Evolutionary conservation across 2,888 invertebrate species (phyloP).

Genomic region (Callimorpha dominula): DNA sequence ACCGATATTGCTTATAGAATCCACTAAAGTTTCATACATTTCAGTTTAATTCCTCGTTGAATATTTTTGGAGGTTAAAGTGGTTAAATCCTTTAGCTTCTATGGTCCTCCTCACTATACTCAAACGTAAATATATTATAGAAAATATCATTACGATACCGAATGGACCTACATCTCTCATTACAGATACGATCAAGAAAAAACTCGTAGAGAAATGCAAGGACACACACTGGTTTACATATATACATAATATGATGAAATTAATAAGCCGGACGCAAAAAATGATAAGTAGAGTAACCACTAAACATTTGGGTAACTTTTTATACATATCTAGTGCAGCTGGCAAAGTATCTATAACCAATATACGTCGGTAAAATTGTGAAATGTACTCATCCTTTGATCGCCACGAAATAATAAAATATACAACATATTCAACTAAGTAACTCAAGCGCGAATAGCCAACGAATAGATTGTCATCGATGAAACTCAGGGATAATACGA

Average conservation of each 20-base stretch:
- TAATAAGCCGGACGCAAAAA: neutral
- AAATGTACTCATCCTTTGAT: conserved; percentile 3
- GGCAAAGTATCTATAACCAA: conserved; percentile 3
- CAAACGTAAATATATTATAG: neutral
- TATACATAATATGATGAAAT: neutral
- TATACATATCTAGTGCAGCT: neutral
- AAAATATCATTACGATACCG: neutral
- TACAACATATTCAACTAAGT: neutral
- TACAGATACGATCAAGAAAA: neutral
- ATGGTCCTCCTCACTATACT: neutral
- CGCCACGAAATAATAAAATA: conserved; percentile 3
- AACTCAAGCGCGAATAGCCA: neutral
- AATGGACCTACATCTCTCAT: conserved; percentile 5
- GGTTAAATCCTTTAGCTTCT: neutral
- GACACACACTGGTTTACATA: neutral
- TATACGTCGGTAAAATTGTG: neutral
- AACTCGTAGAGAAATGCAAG: neutral
- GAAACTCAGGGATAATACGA: neutral
- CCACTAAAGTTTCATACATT: conserved; percentile 8
- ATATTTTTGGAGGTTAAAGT: neutral
- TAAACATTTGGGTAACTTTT: neutral
- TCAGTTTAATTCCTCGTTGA: conserved; percentile 1
- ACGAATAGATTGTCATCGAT: neutral
- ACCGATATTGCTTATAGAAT: too few relatives aligned
- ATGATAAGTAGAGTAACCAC: neutral